Base-by-base conservation (phyloP, 2,113 vertebrate species). In the Eurystomus gularis region DNA sequence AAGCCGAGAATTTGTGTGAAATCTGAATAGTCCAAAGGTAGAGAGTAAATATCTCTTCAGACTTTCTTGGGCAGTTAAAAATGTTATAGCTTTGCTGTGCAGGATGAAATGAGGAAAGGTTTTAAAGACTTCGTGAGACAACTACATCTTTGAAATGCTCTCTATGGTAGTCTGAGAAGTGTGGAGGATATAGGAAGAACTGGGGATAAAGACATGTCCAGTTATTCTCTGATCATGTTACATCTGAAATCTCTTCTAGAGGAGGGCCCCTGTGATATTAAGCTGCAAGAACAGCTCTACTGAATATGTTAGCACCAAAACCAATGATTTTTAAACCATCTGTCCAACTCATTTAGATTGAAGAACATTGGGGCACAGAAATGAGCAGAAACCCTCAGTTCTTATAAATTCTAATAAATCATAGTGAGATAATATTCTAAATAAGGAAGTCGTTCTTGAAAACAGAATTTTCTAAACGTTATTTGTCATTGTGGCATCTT, bases 311-410 rank as follows among this genome's bases (percentile, higher is more conserved):
- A 87, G 52, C 81, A 55, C 57, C 71, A 93, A 68, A 80, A 94
- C 46, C 26, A 68, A 88, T 33, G 29, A 71, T 88, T 96, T 94
- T 85, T 79, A 62, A 88, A 42, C 61, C 75, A 75, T 94, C 85
- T 96, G 70, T 75, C 55, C 48, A 46, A 10, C 11, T 83, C 2
- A 2, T 19, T 52, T 54, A 33, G 24, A 35, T 37, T 66, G 68
- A 73, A 83, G 58, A 81, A 62, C 51, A 37, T 0, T 42, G 44
- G 73, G 35, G 18, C 48, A 75, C 52, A 71, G 49, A 93, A 90
- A 60, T 48, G 20, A 86, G 68, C 61, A 88, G 52, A 85, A 69
- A 29, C 19, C 12, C 76, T 80, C 37, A 68, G n/a, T 82, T 90
- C 49, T 69, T 48, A 54, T 7, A 69, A 90, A 62, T 62, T 76